Evolutionary conservation across 2,113 vertebrate genomes (phyloP).

Genomic region (Pyrgilauda ruficollis): DNA sequence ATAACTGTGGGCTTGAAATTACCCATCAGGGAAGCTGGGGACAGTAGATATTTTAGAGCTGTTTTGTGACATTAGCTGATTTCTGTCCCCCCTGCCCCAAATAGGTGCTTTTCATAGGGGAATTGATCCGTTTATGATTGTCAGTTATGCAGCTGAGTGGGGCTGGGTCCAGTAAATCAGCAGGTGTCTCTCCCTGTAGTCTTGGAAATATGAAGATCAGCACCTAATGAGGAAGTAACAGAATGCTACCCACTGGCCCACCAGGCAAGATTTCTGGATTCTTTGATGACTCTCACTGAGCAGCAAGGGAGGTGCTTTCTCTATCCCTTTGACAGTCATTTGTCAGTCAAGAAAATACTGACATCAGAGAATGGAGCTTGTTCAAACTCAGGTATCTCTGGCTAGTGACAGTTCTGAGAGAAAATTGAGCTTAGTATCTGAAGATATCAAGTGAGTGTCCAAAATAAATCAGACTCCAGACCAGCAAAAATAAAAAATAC

Average conservation of each 20-base stretch:
- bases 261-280: background rate
- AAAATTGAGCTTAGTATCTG: background rate
- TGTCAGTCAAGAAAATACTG: background rate
- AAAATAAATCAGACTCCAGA: background rate
- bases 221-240: background rate
- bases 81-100: background rate
- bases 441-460: background rate
- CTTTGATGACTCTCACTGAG: background rate
- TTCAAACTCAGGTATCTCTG: background rate
- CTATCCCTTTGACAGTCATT: background rate
- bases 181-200: background rate
- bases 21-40: background rate
- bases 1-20: background rate
- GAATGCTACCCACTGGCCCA: fast-evolving
- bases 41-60: background rate
- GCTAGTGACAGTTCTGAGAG: background rate
- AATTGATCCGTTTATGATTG: background rate
- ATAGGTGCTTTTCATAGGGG: background rate
- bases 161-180: background rate
- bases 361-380: background rate
- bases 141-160: background rate
- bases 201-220: background rate
- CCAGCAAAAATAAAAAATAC: background rate
- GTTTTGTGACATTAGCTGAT: background rate
- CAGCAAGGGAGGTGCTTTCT: background rate